Base-by-base conservation (phyloP, 2,888 invertebrate genomes). In the Eueremaeus valkanovi region DNA sequence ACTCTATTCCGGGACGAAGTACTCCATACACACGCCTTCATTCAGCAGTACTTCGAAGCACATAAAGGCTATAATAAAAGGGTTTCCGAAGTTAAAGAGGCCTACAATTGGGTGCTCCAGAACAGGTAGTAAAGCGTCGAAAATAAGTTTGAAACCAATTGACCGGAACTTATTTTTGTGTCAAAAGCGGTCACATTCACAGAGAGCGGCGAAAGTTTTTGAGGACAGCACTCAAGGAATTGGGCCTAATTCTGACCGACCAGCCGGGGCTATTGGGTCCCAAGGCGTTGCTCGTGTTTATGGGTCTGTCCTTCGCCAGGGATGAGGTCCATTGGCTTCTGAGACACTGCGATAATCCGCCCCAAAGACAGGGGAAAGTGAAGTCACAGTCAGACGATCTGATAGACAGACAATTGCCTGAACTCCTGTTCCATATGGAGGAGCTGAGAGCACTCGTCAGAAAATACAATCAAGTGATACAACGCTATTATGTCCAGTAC, bases 191-290 rank as follows among this genome's bases (percentile, higher is more conserved):
- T 0, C 89, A 91, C 77, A 89, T 93, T 82, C 99, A 99, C 83
- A 88, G 97, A 78, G 99, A 99, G 82, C 87, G 98, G 74, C 88
- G 99, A 80, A 97, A 98, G 85, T 99, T 97, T 84, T 86, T 99
- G 77, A 88, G 99, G 75, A 93, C 95, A 2, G 94, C 97, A 1
- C 85, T 99, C 27, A 95, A 96, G 82, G 99, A 99, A 84, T 85
- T 99, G 77, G 93, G 93, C 0, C 87, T 96, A 2, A 92, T 99
- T 81, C 88, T 99, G 82, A 93, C 96, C 21, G 99, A 99, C 85
- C 97, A 99, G 83, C 99, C 99, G 3, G 97, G 99, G 0, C 86
- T 99, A 29, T 85, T 99, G 61, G 99, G 99, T 0, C 99, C 99
- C 0, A 99, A 99, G 83, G 94, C 95, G 9, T 86, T 99, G 76